These are phyloP conservation scores for Zonitis immaculata DNA, from an alignment of 2,888 invertebrate genomes.

Conservation along the genomic window DNA sequence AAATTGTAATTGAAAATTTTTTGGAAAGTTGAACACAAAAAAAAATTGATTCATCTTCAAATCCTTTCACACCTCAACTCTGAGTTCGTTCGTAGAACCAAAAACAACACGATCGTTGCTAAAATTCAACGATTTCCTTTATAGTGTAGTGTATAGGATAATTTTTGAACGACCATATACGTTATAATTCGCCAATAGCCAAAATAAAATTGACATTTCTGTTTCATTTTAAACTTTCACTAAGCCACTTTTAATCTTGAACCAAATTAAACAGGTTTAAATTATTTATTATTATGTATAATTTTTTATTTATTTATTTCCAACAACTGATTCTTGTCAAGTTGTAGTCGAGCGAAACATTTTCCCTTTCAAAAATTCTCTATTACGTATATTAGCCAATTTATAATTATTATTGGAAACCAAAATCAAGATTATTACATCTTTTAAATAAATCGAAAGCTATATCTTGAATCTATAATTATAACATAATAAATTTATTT, in stretches of 20 bases:
- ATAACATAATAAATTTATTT: too few relatives aligned
- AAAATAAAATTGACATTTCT: background rate
- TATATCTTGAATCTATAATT: background rate
- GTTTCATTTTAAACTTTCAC: background rate
- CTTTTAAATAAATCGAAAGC: background rate
- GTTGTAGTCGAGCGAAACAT: background rate
- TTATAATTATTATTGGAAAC: background rate
- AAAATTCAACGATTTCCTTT: background rate
- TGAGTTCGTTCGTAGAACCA: too few relatives aligned
- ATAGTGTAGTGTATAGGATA: too few relatives aligned
- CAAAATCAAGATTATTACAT: background rate
- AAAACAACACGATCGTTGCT: too few relatives aligned
- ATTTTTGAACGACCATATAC: too few relatives aligned
- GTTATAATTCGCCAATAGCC: background rate
- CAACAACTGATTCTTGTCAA: background rate
- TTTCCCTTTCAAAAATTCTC: conserved; percentile 1
- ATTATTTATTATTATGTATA: background rate
- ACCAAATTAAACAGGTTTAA: conserved; percentile 2
- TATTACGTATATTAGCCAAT: background rate
- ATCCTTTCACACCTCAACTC: background rate
- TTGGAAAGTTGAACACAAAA: background rate
- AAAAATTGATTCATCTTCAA: background rate
- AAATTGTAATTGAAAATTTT: too few relatives aligned
- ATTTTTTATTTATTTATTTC: background rate
- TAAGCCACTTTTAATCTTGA: background rate